Evolutionary conservation across 2,797 vertebrate species (phyloP), one percentile per base, ranked within the genome.

Genomic region (Esox masquinongy): DNA sequence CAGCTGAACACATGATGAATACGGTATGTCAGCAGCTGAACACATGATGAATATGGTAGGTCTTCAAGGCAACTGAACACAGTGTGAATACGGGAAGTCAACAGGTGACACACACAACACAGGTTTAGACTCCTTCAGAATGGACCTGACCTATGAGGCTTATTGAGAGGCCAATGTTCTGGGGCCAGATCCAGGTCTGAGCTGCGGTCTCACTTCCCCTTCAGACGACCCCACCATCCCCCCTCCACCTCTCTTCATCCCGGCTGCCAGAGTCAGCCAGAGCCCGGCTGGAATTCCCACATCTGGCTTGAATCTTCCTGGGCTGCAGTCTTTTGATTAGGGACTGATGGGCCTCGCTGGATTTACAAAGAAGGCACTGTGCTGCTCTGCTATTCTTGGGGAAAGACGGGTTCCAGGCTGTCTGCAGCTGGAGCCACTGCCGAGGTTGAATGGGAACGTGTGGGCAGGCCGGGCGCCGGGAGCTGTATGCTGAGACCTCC

Each of bases 231-330:
- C 26, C 29, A 83, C 74, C 76, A 39, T 7, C 36, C 70, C 31
- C 72, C 49, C 75, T 75, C n/a, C n/a, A 39, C 16, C 68, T 49
- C 47, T 29, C 47, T 49, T 12, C 12, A 17, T 22, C 17, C 17
- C 49, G 49, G 14, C 47, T 49, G 15, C 69, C 15, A 51, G 15
- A 47, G 26, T 51, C 47, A 51, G 79, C 63, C 53, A 5, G 72
- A 74, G 75, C 83, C 79, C 74, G 75, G 80, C 77, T 81, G 74
- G 80, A 87, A 87, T 86, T 84, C 82, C 79, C 77, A 89, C 86
- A 87, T 89, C 86, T 89, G 87, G 82, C 83, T 86, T 85, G 77
- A 84, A 86, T 87, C 86, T 87, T 74, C 49, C 69, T 6, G 69
- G 64, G 80, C 79, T 76, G 74, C 76, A 78, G 75, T 83, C 82